phyloP scores from a whole-genome alignment of 2,113 vertebrate species.

The Chionis minor region DNA sequence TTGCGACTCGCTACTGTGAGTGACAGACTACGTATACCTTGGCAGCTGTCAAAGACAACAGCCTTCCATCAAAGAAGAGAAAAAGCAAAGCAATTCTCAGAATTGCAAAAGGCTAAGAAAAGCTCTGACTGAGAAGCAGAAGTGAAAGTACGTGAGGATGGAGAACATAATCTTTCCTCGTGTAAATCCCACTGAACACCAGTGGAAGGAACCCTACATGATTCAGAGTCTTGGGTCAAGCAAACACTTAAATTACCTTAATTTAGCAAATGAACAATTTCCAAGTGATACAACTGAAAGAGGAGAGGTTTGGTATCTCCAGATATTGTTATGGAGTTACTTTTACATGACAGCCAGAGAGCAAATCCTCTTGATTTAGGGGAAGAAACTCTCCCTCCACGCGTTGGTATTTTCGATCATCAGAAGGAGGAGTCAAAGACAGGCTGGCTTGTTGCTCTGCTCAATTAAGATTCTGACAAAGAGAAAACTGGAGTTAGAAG shows the following conservation, averaged over 20 bases:
- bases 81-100: neutral
- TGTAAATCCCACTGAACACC: neutral
- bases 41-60: conserved; percentile 11
- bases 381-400: neutral
- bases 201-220: neutral
- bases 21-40: neutral
- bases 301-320: neutral
- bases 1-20: neutral
- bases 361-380: neutral
- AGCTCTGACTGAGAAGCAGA: conserved; percentile 3
- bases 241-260: neutral
- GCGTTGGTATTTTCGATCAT: neutral
- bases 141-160: neutral
- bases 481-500: neutral
- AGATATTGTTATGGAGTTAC: neutral
- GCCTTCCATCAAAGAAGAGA: neutral
- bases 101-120: neutral
- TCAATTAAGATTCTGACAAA: neutral
- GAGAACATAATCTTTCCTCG: neutral
- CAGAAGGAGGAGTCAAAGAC: neutral
- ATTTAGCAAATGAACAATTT: neutral
- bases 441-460: neutral
- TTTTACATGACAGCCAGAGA: neutral
- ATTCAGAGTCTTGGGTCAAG: neutral
- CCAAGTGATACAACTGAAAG: neutral